Evolutionary conservation across 1,140 invertebrate genomes (phyloP), one percentile per base, ranked within the genome.

Genomic region (Bilobella aurantiaca): DNA sequence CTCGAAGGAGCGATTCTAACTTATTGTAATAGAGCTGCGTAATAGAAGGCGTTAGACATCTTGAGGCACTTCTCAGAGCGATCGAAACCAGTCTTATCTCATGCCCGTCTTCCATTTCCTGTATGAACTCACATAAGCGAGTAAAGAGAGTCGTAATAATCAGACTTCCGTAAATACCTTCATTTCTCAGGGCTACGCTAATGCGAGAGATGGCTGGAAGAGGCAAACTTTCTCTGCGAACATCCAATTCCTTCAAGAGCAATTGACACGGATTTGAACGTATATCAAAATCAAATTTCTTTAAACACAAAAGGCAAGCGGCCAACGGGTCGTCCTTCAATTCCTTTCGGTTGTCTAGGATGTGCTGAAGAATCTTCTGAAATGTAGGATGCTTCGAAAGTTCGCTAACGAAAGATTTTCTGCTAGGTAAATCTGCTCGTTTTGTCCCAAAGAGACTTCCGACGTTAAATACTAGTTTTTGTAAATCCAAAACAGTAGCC

Each of bases 401-500:
- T 23, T 63, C 60, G 31, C 64, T 23, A 21, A 65, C 60, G 37
- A 66, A 68, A 1, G n/a, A n/a, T n/a, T n/a, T n/a, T 34, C 16
- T 30, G 42, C n/a, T 60, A 58, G 28, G 34, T 66, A 23, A 31
- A 27, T 29, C 16, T 32, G 31, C 34, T 68, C 66, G 29, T 65
- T 30, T 34, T 42, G 64, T 58, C 25, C 67, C 64, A 32, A 71
- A 71, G 0, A 62, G 31, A 1, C 61, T 16, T 2, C 61, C 37
- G 21, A 69, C 49, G 25, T 65, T 58, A 46, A 67, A 69, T 16
- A 71, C 62, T 16, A 67, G 46, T 37, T 74, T 74, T 57, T 73
- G 69, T 1, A 74, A 23, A 49, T 73, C 65, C 67, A 67, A 74
- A 18, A 74, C n/a, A 1, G 69, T 63, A 12, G 65, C 67, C 42